These are phyloP conservation scores for Meteorus sp. DNA, from an alignment of 1,140 invertebrate genomes.

Conservation along the genomic window DNA sequence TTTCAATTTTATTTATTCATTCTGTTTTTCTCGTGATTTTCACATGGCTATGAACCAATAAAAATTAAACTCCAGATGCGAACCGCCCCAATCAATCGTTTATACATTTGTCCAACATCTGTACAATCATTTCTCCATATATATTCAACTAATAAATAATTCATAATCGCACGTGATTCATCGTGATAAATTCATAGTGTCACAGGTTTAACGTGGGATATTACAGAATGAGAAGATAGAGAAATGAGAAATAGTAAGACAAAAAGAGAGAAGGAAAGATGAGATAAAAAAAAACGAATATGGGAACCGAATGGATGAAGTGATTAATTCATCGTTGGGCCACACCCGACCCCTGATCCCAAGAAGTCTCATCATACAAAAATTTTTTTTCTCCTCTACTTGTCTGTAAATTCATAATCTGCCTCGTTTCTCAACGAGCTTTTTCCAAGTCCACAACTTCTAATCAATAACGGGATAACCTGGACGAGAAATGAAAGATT, in stretches of 20 bases:
- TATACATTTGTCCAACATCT: slow-evolving; percentile 9
- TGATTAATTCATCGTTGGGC: background rate
- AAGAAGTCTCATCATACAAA: too few relatives aligned
- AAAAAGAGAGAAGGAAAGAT: too few relatives aligned
- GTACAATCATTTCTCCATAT: background rate
- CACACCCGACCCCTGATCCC: background rate
- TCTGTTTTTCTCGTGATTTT: too few relatives aligned
- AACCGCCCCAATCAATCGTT: slow-evolving; percentile 18
- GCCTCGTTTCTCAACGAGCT: background rate
- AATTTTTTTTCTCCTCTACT: background rate
- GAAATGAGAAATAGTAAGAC: too few relatives aligned
- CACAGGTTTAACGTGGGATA: slow-evolving; percentile 25
- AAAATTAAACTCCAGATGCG: slow-evolving; percentile 18
- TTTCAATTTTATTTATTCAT: too few relatives aligned
- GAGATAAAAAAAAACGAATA: background rate
- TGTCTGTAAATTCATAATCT: background rate
- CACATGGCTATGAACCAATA: too few relatives aligned
- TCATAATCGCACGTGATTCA: slow-evolving; percentile 16
- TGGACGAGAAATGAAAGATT: background rate
- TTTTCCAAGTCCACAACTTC: background rate
- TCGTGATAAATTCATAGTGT: slow-evolving; percentile 26
- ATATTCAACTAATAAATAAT: slow-evolving; percentile 10
- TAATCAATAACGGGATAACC: slow-evolving; percentile 12
- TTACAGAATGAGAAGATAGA: too few relatives aligned
- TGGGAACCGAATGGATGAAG: background rate